These are phyloP conservation scores for Perca fluviatilis DNA, from an alignment of 2,113 vertebrate species.

Conservation along the genomic window DNA sequence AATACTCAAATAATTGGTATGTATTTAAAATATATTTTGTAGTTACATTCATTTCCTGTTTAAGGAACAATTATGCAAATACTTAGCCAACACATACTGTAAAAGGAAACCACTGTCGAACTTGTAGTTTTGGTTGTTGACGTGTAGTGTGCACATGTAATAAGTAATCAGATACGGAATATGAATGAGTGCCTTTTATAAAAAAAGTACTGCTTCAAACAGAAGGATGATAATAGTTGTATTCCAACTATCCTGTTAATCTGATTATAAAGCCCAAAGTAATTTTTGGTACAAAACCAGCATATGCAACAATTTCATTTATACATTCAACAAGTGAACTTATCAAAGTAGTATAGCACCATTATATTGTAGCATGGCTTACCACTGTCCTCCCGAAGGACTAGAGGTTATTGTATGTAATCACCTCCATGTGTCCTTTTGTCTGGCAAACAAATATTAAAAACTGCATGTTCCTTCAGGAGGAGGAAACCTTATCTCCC, in stretches of 20 bases:
- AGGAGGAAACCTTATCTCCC: background rate
- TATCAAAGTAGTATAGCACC: conserved; percentile 15
- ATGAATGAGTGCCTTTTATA: background rate
- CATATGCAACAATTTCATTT: background rate
- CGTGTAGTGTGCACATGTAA: background rate
- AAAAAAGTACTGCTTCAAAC: background rate
- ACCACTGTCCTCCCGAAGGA: background rate
- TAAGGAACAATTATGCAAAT: background rate
- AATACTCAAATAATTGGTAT: background rate
- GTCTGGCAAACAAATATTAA: background rate
- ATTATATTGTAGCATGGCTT: background rate
- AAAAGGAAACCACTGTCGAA: background rate
- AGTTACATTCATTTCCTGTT: background rate
- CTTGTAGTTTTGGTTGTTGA: background rate
- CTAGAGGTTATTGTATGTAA: background rate
- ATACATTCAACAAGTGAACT: background rate
- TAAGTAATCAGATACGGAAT: background rate
- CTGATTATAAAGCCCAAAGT: background rate
- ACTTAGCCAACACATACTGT: background rate
- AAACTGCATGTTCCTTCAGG: background rate
- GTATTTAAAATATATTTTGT: background rate
- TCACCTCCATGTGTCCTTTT: background rate
- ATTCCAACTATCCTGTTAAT: background rate
- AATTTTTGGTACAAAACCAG: conserved; percentile 14
- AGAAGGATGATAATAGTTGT: background rate